phyloP scores from a whole-genome alignment of 1,140 invertebrate species.

The Eciton burchellii region DNA sequence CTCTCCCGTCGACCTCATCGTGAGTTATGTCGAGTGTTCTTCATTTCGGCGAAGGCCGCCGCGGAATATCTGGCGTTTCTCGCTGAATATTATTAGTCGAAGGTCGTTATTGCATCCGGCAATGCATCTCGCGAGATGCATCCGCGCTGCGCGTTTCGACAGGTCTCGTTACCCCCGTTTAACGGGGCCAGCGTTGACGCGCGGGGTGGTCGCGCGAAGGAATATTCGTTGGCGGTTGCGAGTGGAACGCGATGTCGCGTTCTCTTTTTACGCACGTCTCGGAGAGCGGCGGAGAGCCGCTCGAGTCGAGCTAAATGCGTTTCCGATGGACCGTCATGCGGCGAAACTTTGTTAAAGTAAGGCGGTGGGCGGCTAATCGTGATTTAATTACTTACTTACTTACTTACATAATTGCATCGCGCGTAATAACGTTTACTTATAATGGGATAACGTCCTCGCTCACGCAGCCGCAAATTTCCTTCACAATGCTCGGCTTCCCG shows the following conservation, averaged over 20 bases:
- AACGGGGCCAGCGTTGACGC: background rate
- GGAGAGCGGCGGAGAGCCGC: no score
- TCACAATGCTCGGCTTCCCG: conserved; percentile 47
- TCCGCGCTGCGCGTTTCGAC: conserved; percentile 7
- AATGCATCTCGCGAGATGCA: conserved; percentile 17
- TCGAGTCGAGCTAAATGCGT: conserved; percentile 43
- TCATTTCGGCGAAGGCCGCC: conserved; percentile 52
- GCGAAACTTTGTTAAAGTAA: conserved; percentile 59
- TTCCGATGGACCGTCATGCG: conserved; percentile 54
- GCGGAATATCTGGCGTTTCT: conserved; percentile 43
- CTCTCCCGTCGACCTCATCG: background rate
- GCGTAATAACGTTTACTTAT: conserved; percentile 59
- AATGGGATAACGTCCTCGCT: conserved; percentile 60
- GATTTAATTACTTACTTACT: conserved; percentile 62
- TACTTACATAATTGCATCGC: conserved; percentile 60
- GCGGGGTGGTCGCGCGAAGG: background rate
- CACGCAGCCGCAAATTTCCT: conserved; percentile 55
- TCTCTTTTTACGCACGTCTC: no score
- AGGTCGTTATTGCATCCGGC: conserved; percentile 48
- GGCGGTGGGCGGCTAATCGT: conserved; percentile 55
- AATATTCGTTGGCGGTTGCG: background rate
- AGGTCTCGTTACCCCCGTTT: conserved; percentile 7
- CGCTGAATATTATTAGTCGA: conserved; percentile 41
- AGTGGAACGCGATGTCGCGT: no score
- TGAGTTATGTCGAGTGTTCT: conserved; percentile 53